These are phyloP conservation scores for Regulus satrapa DNA, from an alignment of 2,113 vertebrate genomes.

Conservation along the genomic window DNA sequence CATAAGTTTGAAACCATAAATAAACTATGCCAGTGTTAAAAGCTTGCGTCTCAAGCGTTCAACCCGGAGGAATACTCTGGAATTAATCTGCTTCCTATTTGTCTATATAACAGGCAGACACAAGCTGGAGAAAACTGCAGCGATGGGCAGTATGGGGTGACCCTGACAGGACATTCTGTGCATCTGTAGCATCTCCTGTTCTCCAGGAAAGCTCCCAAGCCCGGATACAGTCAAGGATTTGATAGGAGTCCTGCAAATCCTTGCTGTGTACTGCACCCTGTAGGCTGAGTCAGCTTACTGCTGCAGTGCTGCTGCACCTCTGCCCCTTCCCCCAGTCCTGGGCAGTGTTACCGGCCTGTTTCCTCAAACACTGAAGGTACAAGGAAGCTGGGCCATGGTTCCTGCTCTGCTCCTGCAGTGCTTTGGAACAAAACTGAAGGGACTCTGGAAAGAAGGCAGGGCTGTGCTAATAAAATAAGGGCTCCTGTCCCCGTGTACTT, in stretches of 20 bases:
- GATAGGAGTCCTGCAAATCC: background rate
- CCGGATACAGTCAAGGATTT: accelerated
- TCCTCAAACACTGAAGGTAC: background rate
- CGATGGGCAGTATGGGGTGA: background rate
- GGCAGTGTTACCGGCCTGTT: background rate
- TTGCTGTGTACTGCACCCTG: background rate
- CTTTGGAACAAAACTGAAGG: background rate
- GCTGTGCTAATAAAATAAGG: background rate
- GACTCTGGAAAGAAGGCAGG: background rate
- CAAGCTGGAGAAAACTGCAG: background rate
- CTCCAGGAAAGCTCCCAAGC: background rate
- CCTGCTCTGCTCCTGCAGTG: background rate
- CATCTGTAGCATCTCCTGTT: too few species aligned
- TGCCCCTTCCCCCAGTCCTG: background rate
- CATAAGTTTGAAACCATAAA: background rate
- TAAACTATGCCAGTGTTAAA: background rate
- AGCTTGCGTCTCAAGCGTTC: background rate
- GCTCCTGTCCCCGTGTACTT: background rate
- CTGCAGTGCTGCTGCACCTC: background rate
- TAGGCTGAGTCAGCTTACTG: background rate
- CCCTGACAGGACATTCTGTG: accelerated
- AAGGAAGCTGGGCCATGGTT: background rate
- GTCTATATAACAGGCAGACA: accelerated
- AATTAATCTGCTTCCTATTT: background rate
- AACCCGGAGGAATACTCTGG: background rate